Evolutionary conservation across 1,140 invertebrate genomes (phyloP).

Genomic region (Hypothenemus hampei): DNA sequence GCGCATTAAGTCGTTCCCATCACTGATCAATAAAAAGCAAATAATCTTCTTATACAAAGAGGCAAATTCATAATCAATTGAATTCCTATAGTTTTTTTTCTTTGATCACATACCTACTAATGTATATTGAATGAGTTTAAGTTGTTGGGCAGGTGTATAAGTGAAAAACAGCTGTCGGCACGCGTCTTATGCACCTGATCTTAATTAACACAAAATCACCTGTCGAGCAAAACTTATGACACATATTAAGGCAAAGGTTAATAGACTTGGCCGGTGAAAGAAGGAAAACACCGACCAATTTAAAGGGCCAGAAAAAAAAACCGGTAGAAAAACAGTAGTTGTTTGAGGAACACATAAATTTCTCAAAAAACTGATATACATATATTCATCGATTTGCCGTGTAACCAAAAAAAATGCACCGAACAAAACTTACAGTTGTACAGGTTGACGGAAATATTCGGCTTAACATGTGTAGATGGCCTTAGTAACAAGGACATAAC

Average conservation of each 20-base stretch:
- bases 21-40: too few relatives aligned
- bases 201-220: slow-evolving; percentile 32
- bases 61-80: too few relatives aligned
- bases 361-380: too few relatives aligned
- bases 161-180: slow-evolving; percentile 29
- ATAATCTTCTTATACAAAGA: too few relatives aligned
- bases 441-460: too few relatives aligned
- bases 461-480: too few relatives aligned
- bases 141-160: slow-evolving; percentile 30
- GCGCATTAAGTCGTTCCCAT: too few relatives aligned
- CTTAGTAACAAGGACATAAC: too few relatives aligned
- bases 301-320: not conserved
- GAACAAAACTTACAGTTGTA: too few relatives aligned
- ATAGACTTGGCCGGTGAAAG: slow-evolving; percentile 2
- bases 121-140: slow-evolving; percentile 21
- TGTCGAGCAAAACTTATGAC: slow-evolving; percentile 30
- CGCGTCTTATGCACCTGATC: slow-evolving; percentile 32
- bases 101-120: slow-evolving; percentile 10
- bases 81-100: not conserved
- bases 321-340: not conserved
- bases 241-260: slow-evolving; percentile 17
- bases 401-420: too few relatives aligned
- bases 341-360: not conserved
- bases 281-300: not conserved
- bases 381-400: too few relatives aligned